phyloP scores from a whole-genome alignment of 2,797 vertebrate species.

The Pangasius krempfi region DNA sequence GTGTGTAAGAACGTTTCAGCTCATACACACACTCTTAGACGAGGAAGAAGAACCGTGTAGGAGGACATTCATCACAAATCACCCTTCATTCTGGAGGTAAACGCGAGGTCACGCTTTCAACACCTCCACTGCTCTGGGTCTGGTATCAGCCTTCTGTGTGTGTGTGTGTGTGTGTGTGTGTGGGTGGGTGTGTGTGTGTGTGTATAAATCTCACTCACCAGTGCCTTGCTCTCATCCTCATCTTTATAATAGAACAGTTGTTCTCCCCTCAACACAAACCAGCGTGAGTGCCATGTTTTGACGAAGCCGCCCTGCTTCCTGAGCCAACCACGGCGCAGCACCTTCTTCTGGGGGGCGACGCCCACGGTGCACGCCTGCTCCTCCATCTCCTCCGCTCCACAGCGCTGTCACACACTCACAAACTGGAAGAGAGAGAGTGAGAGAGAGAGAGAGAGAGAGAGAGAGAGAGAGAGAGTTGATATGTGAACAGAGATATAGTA shows the following conservation, averaged over 20 bases:
- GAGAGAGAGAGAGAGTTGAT: neutral
- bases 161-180: slow-evolving; percentile 19
- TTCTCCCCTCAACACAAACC: slow-evolving; percentile 97
- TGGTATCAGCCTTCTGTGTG: neutral
- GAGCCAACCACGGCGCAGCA: slow-evolving; percentile 91
- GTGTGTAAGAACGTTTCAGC: neutral
- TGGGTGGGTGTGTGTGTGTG: slow-evolving; percentile 9
- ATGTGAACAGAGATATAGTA: neutral
- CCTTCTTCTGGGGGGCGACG: slow-evolving; percentile 69
- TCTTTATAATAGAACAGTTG: slow-evolving; percentile 97
- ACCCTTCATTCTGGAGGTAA: neutral
- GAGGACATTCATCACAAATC: slow-evolving; percentile 2
- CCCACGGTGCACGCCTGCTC: slow-evolving; percentile 76
- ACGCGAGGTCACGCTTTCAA: neutral
- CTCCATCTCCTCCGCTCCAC: slow-evolving; percentile 83
- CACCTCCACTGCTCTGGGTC: neutral
- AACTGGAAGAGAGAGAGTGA: neutral
- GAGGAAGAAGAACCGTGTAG: neutral
- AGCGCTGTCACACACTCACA: neutral
- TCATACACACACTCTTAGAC: neutral
- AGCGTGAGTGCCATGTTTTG: slow-evolving; percentile 97
- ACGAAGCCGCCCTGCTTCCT: slow-evolving; percentile 98
- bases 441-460: neutral
- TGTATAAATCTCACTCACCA: slow-evolving; percentile 80
- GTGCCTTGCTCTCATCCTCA: slow-evolving; percentile 93